These are phyloP conservation scores for Nasonia longicornis DNA, from an alignment of 1,140 invertebrate genomes.

Conservation along the genomic window DNA sequence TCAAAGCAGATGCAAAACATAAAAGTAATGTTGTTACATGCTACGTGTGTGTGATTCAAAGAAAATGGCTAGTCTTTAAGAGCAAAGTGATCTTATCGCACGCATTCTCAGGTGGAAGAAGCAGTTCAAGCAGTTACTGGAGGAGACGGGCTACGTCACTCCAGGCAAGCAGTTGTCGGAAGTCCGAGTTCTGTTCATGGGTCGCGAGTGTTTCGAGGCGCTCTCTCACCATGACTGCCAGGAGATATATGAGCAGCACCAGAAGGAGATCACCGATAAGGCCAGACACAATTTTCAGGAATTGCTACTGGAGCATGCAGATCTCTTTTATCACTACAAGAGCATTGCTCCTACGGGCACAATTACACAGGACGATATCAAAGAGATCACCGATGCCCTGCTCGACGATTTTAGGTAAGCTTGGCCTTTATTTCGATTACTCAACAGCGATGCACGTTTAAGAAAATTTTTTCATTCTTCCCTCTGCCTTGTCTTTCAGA, in stretches of 20 bases:
- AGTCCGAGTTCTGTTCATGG: slow-evolving; percentile 93
- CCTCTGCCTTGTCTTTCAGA: slow-evolving; percentile 64
- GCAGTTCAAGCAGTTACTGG: slow-evolving; percentile 93
- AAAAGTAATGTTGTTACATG: background rate
- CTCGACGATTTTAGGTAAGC: slow-evolving; percentile 88
- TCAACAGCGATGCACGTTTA: slow-evolving; percentile 19
- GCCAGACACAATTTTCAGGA: slow-evolving; percentile 95
- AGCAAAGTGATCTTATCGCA: background rate
- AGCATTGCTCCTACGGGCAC: slow-evolving; percentile 89
- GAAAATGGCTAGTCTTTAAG: background rate
- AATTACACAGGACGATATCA: slow-evolving; percentile 93
- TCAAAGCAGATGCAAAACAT: background rate
- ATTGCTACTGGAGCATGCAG: slow-evolving; percentile 91
- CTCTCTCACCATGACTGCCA: slow-evolving; percentile 91
- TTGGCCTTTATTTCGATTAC: background rate
- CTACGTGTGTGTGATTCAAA: background rate
- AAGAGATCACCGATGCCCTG: slow-evolving; percentile 92
- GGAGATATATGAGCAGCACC: slow-evolving; percentile 95
- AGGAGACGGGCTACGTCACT: slow-evolving; percentile 94
- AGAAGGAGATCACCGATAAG: slow-evolving; percentile 90
- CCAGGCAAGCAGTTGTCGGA: slow-evolving; percentile 93
- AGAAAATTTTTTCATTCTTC: background rate
- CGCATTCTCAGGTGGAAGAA: slow-evolving; percentile 79
- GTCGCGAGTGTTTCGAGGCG: slow-evolving; percentile 93
- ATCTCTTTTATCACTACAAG: slow-evolving; percentile 94